A percentile compares a stretch with the other conserved stretches of the same genome.
Conservation (phyloP, 2,888 invertebrate species). For the Thereva unica region DNA sequence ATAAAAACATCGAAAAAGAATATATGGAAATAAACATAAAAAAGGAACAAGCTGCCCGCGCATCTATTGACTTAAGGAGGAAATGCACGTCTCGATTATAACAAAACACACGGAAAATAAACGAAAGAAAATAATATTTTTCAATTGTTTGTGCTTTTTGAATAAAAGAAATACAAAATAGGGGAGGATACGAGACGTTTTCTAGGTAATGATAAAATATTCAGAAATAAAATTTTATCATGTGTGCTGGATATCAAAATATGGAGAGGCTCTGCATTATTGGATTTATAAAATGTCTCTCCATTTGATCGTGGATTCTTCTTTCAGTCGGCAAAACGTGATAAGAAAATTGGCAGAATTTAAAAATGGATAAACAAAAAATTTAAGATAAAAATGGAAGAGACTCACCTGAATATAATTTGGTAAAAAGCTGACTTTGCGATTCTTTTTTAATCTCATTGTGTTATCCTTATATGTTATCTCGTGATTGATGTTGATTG, state of each 20-base stretch:
- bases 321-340: neutral
- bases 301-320: neutral
- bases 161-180: neutral
- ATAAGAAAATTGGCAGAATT: too few relatives aligned
- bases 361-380: too few relatives aligned
- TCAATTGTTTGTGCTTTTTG: conserved; percentile 15
- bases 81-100: conserved; percentile 27
- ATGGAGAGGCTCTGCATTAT: neutral
- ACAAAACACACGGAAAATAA: neutral
- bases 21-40: conserved; percentile 20
- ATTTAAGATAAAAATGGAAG: neutral
- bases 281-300: neutral
- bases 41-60: conserved; percentile 18
- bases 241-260: neutral
- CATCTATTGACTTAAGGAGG: conserved; percentile 32
- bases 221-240: neutral
- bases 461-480: conserved; percentile 22
- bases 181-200: neutral
- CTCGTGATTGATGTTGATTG: conserved; percentile 34
- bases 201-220: neutral
- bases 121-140: neutral
- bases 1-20: conserved; percentile 6
- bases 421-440: conserved; percentile 57
- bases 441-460: conserved; percentile 58
- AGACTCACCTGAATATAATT: conserved; percentile 56